phyloP scores from a whole-genome alignment of 2,797 vertebrate genomes.

The Nothura maculosa region DNA sequence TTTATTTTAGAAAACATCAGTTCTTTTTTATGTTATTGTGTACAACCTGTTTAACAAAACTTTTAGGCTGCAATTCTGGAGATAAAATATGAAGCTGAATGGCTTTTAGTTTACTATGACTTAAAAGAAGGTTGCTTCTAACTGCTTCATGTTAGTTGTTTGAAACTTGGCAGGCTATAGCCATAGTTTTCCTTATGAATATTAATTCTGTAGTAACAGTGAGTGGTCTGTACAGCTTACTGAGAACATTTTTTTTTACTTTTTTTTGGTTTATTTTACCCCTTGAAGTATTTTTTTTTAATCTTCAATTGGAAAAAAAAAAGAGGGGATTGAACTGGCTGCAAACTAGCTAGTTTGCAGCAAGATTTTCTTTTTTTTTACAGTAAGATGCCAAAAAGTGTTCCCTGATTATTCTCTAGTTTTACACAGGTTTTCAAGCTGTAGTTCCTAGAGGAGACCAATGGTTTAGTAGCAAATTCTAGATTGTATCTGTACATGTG shows the following conservation, averaged over 20 bases:
- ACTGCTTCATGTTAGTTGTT: background rate
- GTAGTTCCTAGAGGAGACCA: background rate
- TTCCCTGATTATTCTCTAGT: background rate
- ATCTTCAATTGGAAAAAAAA: background rate
- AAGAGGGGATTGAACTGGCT: background rate
- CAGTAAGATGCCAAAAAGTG: background rate
- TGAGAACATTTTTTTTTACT: background rate
- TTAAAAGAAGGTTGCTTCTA: background rate
- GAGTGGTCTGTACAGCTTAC: background rate
- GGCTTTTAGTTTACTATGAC: background rate
- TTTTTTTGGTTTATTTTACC: conserved; percentile 2
- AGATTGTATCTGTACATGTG: background rate
- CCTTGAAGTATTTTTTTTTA: background rate
- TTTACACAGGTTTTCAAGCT: background rate
- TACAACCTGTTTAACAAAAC: background rate
- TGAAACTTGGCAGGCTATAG: conserved; percentile 11
- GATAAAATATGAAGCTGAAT: background rate
- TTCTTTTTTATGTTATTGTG: background rate
- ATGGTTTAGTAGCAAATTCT: background rate
- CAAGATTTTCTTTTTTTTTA: background rate
- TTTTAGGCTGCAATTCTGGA: background rate
- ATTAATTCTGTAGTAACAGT: background rate
- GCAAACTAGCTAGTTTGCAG: background rate
- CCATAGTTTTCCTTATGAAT: conserved; percentile 24
- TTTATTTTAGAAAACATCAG: background rate